Base-by-base conservation (phyloP, 1,140 invertebrate genomes). In the Glomeris maerens region DNA sequence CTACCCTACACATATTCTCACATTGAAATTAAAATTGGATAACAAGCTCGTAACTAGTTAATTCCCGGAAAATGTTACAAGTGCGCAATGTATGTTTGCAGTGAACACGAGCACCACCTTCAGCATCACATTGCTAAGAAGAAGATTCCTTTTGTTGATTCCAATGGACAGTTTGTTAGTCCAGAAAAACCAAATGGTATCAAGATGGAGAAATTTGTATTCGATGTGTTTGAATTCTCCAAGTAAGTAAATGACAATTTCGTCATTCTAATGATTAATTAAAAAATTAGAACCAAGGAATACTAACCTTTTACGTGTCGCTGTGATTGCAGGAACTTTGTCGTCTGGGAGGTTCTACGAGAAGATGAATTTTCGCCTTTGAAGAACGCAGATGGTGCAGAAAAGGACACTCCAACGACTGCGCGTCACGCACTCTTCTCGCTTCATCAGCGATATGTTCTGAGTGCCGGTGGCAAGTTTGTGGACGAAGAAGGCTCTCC, bases 191-290 rank as follows among this genome's bases (percentile, higher is more conserved):
- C 85, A 0, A 98, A 98, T 65, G 95, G 94, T 21, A 92, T 98
- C 54, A 99, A 99, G 74, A 84, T 98, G 65, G 96, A 99, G 60
- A 98, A 98, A 69, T 99, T 99, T 67, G 83, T 98, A 1, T 99
- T 99, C 65, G 96, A 99, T 71, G 92, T 97, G 0, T 98, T 99
- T 65, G 81, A 84, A 60, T 94, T 91, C 66, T 76, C 90, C 0
- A 76, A 84, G 66, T 78, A 66, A 66, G 71, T 67, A 52, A 26
- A 17, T 36, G 31, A 36, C 10, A 36, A 36, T 10, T 36, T 36
- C 17, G 31, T 36, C 31, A 10, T 42, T 42, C 25, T 42, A 21
- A 25, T 42, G 4, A 7, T 36, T 36, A 36, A 10, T 36, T 36
- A 36, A 36, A 36, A 36, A 10, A 17, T 13, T 36, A 36, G 31